phyloP scores from a whole-genome alignment of 1,140 invertebrate genomes.

The Philaenus spumarius region DNA sequence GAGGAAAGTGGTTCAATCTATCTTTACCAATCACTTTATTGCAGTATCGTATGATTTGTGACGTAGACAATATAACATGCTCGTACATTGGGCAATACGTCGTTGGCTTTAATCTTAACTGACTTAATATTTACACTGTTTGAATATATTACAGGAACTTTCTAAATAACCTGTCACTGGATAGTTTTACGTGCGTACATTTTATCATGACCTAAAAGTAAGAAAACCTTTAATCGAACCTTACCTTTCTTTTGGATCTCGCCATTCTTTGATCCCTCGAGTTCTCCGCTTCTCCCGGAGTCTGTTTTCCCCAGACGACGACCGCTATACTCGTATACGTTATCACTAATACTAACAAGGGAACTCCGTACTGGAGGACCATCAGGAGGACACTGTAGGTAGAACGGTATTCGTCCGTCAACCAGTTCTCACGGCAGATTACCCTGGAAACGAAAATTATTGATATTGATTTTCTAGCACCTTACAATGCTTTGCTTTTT shows the following conservation, averaged over 20 bases:
- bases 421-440: slow-evolving; percentile 61
- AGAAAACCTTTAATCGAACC: not conserved
- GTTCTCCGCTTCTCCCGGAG: slow-evolving; percentile 79
- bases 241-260: slow-evolving; percentile 83
- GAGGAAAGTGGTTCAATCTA: too few relatives aligned
- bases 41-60: too few relatives aligned
- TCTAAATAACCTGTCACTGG: too few relatives aligned
- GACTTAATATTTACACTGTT: too few relatives aligned
- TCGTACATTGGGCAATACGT: too few relatives aligned
- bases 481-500: too few relatives aligned
- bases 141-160: too few relatives aligned
- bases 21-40: too few relatives aligned
- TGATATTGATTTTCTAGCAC: too few relatives aligned
- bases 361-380: slow-evolving; percentile 78
- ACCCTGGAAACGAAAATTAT: slow-evolving; percentile 47
- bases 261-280: slow-evolving; percentile 73
- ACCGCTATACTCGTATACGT: slow-evolving; percentile 82
- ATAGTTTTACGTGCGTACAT: too few relatives aligned
- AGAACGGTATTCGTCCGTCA: slow-evolving; percentile 45
- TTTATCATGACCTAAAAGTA: not conserved
- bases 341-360: slow-evolving; percentile 73
- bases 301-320: slow-evolving; percentile 80
- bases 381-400: slow-evolving; percentile 72
- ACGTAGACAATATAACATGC: too few relatives aligned
- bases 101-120: too few relatives aligned